Base-by-base conservation (phyloP, 1,140 invertebrate genomes). In the Camponotus vicinus region DNA sequence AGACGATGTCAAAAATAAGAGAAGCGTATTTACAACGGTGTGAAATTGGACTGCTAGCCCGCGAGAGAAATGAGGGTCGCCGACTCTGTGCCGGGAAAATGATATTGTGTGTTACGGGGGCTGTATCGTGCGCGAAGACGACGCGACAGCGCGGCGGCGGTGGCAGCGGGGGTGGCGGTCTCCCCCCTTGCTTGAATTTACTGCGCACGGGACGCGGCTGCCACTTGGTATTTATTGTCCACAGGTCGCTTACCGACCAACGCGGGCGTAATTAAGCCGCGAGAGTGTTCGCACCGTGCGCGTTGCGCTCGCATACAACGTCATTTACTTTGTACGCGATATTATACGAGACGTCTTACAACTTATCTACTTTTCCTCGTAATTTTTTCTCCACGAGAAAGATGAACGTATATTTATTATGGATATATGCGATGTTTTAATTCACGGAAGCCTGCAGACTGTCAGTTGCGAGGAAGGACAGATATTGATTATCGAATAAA, bases 11-110 rank as follows among this genome's bases (percentile, higher is more conserved):
- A 92, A 92, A 91, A 93, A 92, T 92, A 92, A 92, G 91, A 93
- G 87, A 94, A 93, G 92, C 92, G 94, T 94, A 94, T 94, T 94
- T 94, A 94, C 94, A 94, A 93, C 93, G 90, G 93, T 94, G 94
- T 94, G 94, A 94, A 94, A 94, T 94, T 94, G 94, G 92, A 94
- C 93, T 93, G 92, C 92, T 94, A 92, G 91, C 89, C 87, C 80
- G 88, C 59, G 85, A 89, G 90, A 93, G 90, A 94, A 94, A 94
- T 94, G 93, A 93, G 92, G 80, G 90, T 92, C 90, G 90, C 88
- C 87, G 88, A 88, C 89, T 80, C 75, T 90, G 87, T 91, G 87
- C 85, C 87, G 92, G 86, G 92, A 92, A 92, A 94, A 93, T 94
- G 91, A 93, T 94, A 93, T 93, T 92, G 90, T 90, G 88, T 83